Conservation (phyloP, 2,888 invertebrate species). For the Sinhomidia bicolor region DNA sequence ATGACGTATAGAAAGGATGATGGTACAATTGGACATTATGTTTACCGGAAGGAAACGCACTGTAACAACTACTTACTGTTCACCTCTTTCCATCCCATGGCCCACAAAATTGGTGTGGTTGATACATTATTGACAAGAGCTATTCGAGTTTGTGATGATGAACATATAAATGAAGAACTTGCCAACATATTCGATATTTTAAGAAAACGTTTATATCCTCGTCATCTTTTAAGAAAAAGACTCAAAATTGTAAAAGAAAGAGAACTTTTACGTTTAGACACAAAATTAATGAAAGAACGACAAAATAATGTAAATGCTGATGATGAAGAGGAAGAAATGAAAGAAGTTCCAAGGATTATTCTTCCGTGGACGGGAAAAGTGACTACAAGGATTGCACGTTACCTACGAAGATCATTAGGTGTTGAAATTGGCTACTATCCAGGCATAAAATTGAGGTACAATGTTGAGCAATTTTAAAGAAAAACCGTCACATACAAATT, state of each 20-base stretch:
- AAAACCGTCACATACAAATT: too few relatives aligned
- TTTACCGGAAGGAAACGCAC: background rate
- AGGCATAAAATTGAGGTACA: background rate
- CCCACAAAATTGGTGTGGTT: constrained; percentile 14
- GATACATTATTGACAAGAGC: background rate
- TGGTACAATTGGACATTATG: background rate
- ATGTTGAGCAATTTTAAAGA: constrained; percentile 1
- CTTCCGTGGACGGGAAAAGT: background rate
- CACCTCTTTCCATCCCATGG: background rate
- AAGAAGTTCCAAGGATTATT: background rate
- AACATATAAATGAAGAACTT: background rate
- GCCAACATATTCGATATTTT: too few relatives aligned
- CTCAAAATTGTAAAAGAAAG: too few relatives aligned
- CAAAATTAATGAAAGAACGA: too few relatives aligned
- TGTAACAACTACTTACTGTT: background rate
- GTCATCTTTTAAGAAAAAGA: too few relatives aligned
- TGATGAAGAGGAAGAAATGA: background rate
- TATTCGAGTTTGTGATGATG: background rate
- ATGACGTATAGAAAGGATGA: background rate
- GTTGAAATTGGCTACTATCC: background rate
- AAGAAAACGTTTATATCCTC: too few relatives aligned
- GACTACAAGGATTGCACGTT: background rate
- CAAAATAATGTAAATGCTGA: too few relatives aligned
- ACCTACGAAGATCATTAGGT: background rate
- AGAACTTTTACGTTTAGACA: too few relatives aligned